Conservation (phyloP, 2,113 vertebrate species). For the Struthio camelus region DNA sequence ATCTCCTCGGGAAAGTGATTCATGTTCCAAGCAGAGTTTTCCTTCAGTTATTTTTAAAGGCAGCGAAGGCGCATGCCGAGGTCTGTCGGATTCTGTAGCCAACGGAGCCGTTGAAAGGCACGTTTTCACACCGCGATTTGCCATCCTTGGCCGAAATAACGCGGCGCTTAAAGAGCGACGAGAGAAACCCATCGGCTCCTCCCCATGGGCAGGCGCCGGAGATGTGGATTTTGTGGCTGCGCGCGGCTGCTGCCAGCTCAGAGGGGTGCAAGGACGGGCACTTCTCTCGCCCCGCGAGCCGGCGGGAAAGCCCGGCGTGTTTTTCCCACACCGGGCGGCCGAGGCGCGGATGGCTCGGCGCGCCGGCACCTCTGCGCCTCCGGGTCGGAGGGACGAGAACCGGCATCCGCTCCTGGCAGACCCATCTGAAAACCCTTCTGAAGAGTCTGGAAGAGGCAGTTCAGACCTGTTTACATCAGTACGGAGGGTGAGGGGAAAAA, state of each 20-base stretch:
- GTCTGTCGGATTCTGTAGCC: conserved; percentile 57
- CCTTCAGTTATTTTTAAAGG: conserved; percentile 21
- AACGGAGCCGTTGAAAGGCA: conserved; percentile 27
- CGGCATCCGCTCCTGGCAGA: background rate
- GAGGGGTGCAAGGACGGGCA: background rate
- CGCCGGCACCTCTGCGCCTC: no score
- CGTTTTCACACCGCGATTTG: conserved; percentile 17
- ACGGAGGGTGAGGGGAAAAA: background rate
- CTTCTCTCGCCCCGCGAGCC: background rate
- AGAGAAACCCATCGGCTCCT: conserved; percentile 76
- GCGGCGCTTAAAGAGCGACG: conserved; percentile 60
- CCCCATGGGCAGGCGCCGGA: conserved; percentile 54
- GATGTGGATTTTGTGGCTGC: background rate
- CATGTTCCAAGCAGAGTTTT: background rate
- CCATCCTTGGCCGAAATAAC: conserved; percentile 67
- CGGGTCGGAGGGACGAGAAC: background rate
- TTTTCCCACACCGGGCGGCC: no score
- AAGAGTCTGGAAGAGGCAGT: background rate
- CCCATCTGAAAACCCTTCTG: background rate
- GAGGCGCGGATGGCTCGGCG: no score
- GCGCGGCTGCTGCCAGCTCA: background rate
- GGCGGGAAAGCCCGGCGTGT: no score
- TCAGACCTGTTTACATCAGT: background rate
- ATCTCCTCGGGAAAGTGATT: conserved; percentile 47
- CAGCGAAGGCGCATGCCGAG: background rate